Base-by-base conservation (phyloP, 2,113 vertebrate species). In the Nymphicus hollandicus region DNA sequence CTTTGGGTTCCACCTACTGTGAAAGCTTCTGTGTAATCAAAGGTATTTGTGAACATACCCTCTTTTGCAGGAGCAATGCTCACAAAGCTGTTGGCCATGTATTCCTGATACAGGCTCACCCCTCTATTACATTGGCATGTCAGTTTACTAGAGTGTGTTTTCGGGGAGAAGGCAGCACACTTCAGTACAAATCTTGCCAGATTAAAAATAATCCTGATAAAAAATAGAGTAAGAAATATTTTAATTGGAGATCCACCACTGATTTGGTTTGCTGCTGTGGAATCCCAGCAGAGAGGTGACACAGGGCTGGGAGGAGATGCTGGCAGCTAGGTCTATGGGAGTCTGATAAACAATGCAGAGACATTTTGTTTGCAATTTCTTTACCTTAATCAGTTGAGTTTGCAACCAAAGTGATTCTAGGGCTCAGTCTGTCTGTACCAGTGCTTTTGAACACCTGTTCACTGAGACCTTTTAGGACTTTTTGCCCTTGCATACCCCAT, bases 61-160 rank as follows among this genome's bases (percentile, higher is more conserved):
- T 65, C 71, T 85, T 33, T 33, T 0, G 0, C 22, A 58, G 79
- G 33, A 84, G 46, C 22, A 29, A 28, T 56, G 3, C 53, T 80
- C 68, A 69, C 49, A 69, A 10, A 63, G 31, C 29, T 52, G 35
- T 19, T 81, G 82, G 15, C 24, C 27, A 11, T 2, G 22, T 53
- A 17, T 46, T 79, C 19, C 35, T 60, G n/a, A 15, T 17, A 17
- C 27, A 89, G 55, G 5, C n/a, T 66, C 69, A 39, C 15, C 17
- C 23, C 5, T 94, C 37, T 0, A 0, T 46, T 77, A 7, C 8
- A 8, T 2, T 44, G 50, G 37, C 24, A 5, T 19, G 44, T 19
- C 12, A 25, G 10, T 47, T 69, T 76, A 7, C 61, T n/a, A 31
- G 31, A 46, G 4, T 1, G 6, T 35, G 9, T 7, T 61, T 20